Evolutionary conservation across 64 coral and sea anemone genomes (phyloP), one percentile per base, ranked within the genome.

Genomic region (Montipora cactus): DNA sequence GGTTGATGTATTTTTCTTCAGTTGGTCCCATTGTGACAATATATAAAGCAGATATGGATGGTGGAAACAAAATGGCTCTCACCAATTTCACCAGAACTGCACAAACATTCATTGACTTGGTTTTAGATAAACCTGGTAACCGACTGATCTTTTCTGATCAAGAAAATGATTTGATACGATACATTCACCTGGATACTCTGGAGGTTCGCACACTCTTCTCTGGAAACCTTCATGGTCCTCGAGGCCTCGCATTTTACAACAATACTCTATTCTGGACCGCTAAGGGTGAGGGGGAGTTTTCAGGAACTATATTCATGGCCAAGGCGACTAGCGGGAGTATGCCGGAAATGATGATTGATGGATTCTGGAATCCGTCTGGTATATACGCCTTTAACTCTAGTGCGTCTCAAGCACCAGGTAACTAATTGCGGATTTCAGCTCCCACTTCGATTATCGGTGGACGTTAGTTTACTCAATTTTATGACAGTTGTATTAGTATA

Each of bases 31-130:
- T 2, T 44, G 13, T 52, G 4, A 49, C 15, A 48, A 92, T 92
- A 59, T 68, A 44, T 18, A 51, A 15, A 92, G 79, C 69, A 55
- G 79, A 92, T 5, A 84, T 92, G 80, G 69, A 92, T 19, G 90
- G 90, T 13, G 44, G 58, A 20, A 84, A 92, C 49, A 50, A 80
- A 68, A 46, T 19, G 5, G 3, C 47, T 14, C 37, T 84, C 2
- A 37, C 61, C 18, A 84, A 84, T 67, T 67, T 67, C 13, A n/a
- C 81, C 16, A 67, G 4, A 37, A 45, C 66, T 47, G 61, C 13
- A 48, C 15, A 16, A 7, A 14, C 61, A 4, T 62, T 19, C 16
- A 4, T 84, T 68, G 81, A 84, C 59, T 0, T 84, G 61, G 81
- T 49, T 67, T 10, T 48, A 8, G 81, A 84, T 68, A 84, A 68